Conservation (phyloP, 1,140 invertebrate species). For the Calosoma granatense region DNA sequence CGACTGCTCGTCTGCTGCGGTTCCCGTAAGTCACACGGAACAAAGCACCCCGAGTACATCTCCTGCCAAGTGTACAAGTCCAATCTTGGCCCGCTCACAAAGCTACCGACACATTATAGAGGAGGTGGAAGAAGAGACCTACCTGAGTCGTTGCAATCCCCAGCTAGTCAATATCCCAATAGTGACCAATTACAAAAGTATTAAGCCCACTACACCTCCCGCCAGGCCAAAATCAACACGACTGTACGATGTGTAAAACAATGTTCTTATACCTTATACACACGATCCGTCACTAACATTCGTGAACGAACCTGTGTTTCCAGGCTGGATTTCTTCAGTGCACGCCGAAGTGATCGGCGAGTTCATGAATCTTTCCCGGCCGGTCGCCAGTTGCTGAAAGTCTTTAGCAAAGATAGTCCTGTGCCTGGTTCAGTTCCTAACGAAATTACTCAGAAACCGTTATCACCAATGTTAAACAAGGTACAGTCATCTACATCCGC, state of each 20-base stretch:
- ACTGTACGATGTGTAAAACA: no score
- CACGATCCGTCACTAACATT: no score
- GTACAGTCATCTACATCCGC: no score
- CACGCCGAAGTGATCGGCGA: constrained; percentile 32
- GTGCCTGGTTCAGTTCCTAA: constrained; percentile 27
- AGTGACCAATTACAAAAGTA: constrained; percentile 29
- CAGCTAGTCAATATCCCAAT: constrained; percentile 34
- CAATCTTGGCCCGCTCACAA: constrained; percentile 41
- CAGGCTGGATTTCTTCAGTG: constrained; percentile 41
- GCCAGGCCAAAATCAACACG: neutral
- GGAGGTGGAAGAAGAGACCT: constrained; percentile 31
- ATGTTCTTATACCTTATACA: no score
- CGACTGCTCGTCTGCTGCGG: constrained; percentile 45
- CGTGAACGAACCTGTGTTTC: no score
- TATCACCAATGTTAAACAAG: constrained; percentile 39
- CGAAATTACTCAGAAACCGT: constrained; percentile 28
- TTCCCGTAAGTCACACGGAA: constrained; percentile 29
- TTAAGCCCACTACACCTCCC: constrained; percentile 23
- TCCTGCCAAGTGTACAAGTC: constrained; percentile 27
- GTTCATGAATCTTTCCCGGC: constrained; percentile 33
- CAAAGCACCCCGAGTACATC: constrained; percentile 37
- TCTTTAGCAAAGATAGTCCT: constrained; percentile 27
- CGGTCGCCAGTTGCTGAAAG: constrained; percentile 29
- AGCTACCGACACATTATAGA: constrained; percentile 40
- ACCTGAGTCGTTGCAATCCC: constrained; percentile 42